Percentiles rank a stretch among this genome's conserved stretches.
These are phyloP conservation scores for Platycercus adscitus DNA, from an alignment of 2,113 vertebrate species.

Conservation along the genomic window DNA sequence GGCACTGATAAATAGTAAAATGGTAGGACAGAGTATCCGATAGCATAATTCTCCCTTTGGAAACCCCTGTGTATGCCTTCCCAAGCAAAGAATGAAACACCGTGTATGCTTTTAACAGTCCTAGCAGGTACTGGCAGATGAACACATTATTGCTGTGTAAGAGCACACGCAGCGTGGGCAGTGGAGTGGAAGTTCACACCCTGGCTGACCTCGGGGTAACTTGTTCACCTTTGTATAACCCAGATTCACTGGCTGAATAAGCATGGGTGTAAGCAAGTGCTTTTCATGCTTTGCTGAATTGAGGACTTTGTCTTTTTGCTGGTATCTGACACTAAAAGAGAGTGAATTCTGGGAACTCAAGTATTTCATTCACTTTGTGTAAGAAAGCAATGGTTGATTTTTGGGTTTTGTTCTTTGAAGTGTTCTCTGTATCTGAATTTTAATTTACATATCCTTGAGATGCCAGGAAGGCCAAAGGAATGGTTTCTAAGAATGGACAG, in stretches of 20 bases:
- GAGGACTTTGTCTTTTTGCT: conserved; percentile 28
- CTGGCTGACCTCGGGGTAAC: conserved; percentile 34
- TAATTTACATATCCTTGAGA: background rate
- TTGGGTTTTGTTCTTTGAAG: background rate
- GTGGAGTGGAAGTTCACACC: conserved; percentile 34
- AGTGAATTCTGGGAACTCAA: background rate
- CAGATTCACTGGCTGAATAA: background rate
- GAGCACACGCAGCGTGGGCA: background rate
- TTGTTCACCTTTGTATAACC: conserved; percentile 56
- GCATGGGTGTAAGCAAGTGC: conserved; percentile 21
- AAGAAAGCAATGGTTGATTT: background rate
- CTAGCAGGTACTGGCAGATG: background rate
- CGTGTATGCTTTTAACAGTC: background rate
- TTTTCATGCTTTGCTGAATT: conserved; percentile 54
- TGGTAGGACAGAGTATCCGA: background rate
- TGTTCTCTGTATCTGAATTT: conserved; percentile 4
- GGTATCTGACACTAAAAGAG: background rate
- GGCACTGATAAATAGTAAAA: background rate
- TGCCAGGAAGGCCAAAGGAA: background rate
- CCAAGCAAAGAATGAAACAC: background rate
- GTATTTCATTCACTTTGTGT: background rate
- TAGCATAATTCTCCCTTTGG: background rate
- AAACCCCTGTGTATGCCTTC: background rate
- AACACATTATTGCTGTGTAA: background rate
- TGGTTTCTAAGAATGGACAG: background rate